Evolutionary conservation across 2,797 vertebrate species (phyloP).

Genomic region (Acanthis flammea): DNA sequence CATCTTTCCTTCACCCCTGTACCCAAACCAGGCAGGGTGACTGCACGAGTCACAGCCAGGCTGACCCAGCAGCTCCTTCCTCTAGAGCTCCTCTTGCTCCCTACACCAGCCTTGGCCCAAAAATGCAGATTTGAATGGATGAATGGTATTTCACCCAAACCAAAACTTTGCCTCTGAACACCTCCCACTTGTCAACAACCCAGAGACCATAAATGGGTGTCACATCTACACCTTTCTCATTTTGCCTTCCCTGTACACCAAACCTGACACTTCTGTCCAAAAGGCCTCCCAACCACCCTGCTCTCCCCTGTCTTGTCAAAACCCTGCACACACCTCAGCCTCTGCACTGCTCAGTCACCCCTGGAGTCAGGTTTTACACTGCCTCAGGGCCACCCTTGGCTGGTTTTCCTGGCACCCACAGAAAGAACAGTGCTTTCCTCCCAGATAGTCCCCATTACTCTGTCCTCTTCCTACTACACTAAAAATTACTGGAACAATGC

Average conservation of each 20-base stretch:
- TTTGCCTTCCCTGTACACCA: background rate
- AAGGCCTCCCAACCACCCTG: background rate
- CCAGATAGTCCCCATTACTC: background rate
- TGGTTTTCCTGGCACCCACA: background rate
- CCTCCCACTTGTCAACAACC: background rate
- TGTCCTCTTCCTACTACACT: background rate
- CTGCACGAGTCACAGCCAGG: background rate
- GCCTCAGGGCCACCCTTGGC: background rate
- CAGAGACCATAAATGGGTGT: fast-evolving
- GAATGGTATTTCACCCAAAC: background rate
- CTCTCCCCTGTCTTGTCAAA: background rate
- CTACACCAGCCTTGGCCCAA: background rate
- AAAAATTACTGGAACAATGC: background rate
- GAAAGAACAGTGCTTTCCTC: background rate
- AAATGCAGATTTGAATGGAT: background rate
- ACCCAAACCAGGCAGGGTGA: background rate
- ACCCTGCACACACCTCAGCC: fast-evolving
- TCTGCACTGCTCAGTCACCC: background rate
- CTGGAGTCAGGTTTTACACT: background rate
- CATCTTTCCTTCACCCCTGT: background rate
- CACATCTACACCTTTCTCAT: background rate
- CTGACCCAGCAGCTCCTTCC: background rate
- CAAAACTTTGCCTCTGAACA: background rate
- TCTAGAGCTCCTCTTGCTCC: background rate
- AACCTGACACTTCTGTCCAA: fast-evolving